Base-by-base conservation (phyloP, 2,113 vertebrate species). In the Calyptommatus sinebrachiatus region DNA sequence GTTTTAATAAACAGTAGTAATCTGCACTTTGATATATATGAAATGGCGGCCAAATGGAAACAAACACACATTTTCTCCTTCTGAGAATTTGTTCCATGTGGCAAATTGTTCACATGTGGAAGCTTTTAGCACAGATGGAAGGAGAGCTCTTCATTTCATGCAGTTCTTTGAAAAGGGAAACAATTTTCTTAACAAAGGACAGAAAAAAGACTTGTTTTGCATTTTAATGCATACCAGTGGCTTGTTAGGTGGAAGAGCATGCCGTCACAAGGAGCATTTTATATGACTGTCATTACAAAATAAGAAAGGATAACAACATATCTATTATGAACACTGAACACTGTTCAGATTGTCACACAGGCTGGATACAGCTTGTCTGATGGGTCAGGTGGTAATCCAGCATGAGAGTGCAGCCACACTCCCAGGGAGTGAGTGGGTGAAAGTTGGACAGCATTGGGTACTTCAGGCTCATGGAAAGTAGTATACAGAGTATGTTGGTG, bases 1-100 rank as follows among this genome's bases (percentile, higher is more conserved):
- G 65, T 20, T 74, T 12, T 83, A 78, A 41, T 81, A 78, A 77
- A 83, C 73, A 76, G 79, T 35, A 76, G 71, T 22, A 45, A 50
- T 4, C 5, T 41, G 20, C 5, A 74, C 3, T 62, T 26, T 71
- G 68, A 35, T 79, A 26, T 79, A 69, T 7, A 46, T 70, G 28
- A 71, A 73, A 67, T 45, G n/a, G 48, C 46, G 14, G 26, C 26
- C 18, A 53, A 8, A 50, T 26, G 45, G 60, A 65, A 50, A 79
- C 60, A 72, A 35, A 16, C 4, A 9, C 41, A 21, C 28, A 8
- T 71, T 62, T 14, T 41, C 53, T 66, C 14, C 16, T 66, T 26
- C 28, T 11, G 8, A 41, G 24, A 61, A 9, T 21, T 26, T 28
- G 11, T n/a, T 63, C n/a, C 41, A 62, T 31, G 45, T 63, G 22